Evolutionary conservation across 2,113 vertebrate genomes (phyloP).

Genomic region (Macheiramphus alcinus): DNA sequence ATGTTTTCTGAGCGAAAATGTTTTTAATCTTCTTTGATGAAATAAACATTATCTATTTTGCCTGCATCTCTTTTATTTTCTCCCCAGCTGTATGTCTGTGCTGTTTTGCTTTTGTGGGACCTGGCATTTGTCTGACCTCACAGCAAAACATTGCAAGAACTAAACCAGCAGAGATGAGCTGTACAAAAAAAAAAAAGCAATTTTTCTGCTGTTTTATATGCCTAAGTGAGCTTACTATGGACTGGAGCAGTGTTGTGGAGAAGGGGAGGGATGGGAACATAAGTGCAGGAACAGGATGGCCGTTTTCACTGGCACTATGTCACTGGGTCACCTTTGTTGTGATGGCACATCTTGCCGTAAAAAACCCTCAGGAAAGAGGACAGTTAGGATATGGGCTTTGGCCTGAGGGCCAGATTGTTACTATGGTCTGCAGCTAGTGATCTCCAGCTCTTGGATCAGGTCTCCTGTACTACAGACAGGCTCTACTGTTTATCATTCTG

Average conservation of each 20-base stretch:
- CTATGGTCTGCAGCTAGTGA: rapidly evolving
- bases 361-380: background rate
- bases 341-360: background rate
- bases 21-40: background rate
- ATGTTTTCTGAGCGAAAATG: background rate
- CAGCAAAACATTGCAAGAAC: background rate
- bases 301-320: background rate
- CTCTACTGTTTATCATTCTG: background rate
- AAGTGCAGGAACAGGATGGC: background rate
- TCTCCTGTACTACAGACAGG: background rate
- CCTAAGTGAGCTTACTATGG: background rate
- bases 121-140: background rate
- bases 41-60: background rate
- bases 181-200: background rate
- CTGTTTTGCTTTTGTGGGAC: background rate
- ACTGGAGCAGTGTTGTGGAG: background rate
- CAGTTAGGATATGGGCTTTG: background rate
- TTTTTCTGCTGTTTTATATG: background rate
- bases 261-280: background rate
- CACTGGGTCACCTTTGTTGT: background rate
- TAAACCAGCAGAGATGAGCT: background rate
- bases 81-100: background rate
- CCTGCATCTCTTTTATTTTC: background rate
- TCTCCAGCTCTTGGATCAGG: background rate
- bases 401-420: no score